Conservation (phyloP, 2,797 vertebrate genomes). For the Myripristis murdjan region DNA sequence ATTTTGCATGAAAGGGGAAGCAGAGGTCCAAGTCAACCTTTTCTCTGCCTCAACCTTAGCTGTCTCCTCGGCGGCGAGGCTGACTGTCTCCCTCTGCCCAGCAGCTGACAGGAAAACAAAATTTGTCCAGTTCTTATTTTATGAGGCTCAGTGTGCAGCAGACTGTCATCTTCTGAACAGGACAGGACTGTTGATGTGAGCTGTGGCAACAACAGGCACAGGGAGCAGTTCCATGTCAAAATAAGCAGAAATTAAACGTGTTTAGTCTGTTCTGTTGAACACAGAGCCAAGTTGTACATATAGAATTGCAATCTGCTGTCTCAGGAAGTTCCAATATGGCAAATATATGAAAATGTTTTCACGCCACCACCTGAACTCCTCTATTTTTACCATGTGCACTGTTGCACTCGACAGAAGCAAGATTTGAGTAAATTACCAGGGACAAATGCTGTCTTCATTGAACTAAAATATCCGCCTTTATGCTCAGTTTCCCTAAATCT, state of each 20-base stretch:
- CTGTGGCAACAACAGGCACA: not conserved
- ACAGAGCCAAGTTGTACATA: too few species aligned
- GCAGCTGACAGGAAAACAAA: not conserved
- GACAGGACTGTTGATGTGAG: not conserved
- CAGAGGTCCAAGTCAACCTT: conserved; percentile 22
- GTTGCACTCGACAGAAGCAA: conserved; percentile 12
- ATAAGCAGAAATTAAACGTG: too few species aligned
- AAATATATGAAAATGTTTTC: too few species aligned
- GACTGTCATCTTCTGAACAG: not conserved
- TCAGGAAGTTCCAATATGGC: too few species aligned
- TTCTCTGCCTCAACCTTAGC: conserved; percentile 29
- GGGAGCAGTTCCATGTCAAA: not conserved
- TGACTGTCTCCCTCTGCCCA: not conserved
- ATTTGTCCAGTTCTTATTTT: not conserved
- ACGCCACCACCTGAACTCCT: not conserved
- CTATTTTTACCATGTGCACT: conserved; percentile 1
- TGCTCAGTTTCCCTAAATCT: not conserved
- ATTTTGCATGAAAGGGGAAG: conserved; percentile 41
- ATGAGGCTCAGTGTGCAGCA: not conserved
- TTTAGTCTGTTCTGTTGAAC: too few species aligned
- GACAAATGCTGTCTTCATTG: conserved; percentile 6
- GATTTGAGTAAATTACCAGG: not conserved
- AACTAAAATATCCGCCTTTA: not conserved
- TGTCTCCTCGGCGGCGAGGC: conserved; percentile 21
- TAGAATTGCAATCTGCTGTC: too few species aligned